A percentile compares a stretch with the other conserved stretches of the same genome.
Evolutionary conservation across 1,140 invertebrate genomes (phyloP).

Genomic region (Harpegnathos saltator): DNA sequence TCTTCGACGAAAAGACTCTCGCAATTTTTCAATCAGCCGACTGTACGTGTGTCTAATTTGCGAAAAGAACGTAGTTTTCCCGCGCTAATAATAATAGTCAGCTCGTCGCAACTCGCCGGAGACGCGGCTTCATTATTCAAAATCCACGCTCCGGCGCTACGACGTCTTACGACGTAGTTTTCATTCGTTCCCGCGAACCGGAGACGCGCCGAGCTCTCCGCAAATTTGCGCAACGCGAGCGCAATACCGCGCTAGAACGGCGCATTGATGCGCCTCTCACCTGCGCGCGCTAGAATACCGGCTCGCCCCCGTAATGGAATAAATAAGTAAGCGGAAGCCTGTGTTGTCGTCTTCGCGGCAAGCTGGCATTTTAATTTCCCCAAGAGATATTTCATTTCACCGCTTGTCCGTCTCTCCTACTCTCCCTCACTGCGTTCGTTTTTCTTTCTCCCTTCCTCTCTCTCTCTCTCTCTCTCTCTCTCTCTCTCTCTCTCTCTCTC

Average conservation of each 20-base stretch:
- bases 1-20: too few relatives aligned
- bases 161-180: conserved; percentile 26
- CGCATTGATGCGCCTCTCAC: not conserved
- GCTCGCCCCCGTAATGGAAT: conserved; percentile 75
- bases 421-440: not conserved
- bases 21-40: too few relatives aligned
- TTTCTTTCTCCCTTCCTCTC: conserved; percentile 10
- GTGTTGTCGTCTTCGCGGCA: conserved; percentile 66
- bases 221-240: conserved; percentile 50
- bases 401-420: not conserved
- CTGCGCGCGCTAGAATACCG: conserved; percentile 22
- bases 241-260: conserved; percentile 30
- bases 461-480: not conserved
- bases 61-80: not conserved
- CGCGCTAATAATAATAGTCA: not conserved
- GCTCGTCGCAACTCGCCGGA: not conserved
- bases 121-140: conserved; percentile 40
- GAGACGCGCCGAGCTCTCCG: conserved; percentile 33
- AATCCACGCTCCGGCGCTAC: conserved; percentile 23
- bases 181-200: conserved; percentile 26
- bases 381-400: conserved; percentile 71
- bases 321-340: conserved; percentile 73
- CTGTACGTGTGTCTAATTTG: not conserved
- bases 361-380: conserved; percentile 78
- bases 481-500: too few relatives aligned